phyloP scores from a whole-genome alignment of 2,888 invertebrate genomes.

The Bombylius discolor region DNA sequence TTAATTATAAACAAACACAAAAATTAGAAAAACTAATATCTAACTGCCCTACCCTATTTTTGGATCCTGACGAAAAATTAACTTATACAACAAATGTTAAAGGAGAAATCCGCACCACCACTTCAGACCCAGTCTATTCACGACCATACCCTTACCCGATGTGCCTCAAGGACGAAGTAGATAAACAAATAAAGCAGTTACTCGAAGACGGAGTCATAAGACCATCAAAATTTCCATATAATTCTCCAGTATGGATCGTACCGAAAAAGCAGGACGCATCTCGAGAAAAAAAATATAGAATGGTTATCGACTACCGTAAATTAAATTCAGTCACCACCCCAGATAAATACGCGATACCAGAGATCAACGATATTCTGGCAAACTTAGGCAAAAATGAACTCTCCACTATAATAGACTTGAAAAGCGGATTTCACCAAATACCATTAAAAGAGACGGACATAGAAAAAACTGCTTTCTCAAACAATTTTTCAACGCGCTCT shows the following conservation, averaged over 20 bases:
- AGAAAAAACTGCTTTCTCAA: constrained; percentile 11
- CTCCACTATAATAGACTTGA: constrained; percentile 1
- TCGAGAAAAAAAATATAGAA: not conserved
- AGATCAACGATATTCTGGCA: not conserved
- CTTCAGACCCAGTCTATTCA: constrained; percentile 4
- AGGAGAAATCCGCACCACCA: constrained; percentile 8
- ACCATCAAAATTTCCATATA: constrained; percentile 11
- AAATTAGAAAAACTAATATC: not conserved
- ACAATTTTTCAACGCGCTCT: constrained; percentile 13
- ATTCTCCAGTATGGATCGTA: constrained; percentile 9
- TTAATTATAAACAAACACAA: not conserved
- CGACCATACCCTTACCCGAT: constrained; percentile 6
- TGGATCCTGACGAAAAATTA: constrained; percentile 8
- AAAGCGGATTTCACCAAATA: constrained; percentile 10
- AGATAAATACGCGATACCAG: not conserved
- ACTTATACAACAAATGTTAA: constrained; percentile 6
- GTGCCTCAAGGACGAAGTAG: not conserved
- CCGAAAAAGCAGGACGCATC: not conserved
- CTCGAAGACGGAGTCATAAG: constrained; percentile 6
- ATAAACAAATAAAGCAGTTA: constrained; percentile 1
- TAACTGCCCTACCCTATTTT: constrained; percentile 1
- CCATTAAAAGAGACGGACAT: constrained; percentile 5
- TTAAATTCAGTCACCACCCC: not conserved
- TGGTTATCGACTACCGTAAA: not conserved
- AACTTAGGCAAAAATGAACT: not conserved